Evolutionary conservation across 2,113 vertebrate species (phyloP), one percentile per base, ranked within the genome.

Genomic region (Dicrurus megarhynchus): DNA sequence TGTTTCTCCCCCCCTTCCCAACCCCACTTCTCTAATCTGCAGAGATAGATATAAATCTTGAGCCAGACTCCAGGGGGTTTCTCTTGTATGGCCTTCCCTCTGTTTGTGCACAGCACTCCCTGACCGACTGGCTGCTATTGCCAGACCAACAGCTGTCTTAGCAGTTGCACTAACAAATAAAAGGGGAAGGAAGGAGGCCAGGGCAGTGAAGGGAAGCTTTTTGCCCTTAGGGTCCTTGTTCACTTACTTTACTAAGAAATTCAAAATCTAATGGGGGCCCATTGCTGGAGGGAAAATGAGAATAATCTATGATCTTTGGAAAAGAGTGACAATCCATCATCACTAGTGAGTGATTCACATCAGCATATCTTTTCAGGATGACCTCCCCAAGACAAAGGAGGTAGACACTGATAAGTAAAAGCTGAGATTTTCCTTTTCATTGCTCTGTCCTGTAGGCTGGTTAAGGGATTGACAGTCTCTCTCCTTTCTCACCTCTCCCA

Each of bases 21-120:
- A 13, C 30, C 30, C 69, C 70, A 44, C 56, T 85, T 87, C 56
- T 64, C 41, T 97, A 96, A 97, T 96, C 94, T 97, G 47, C 75
- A 87, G 70, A 94, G 92, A 91, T 71, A 89, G 94, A 79, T 92
- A 89, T 71, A 95, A 94, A 88, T 96, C 94, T 94, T 87, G 84
- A 91, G 88, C 88, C 94, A 90, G 84, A 92, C 78, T 92, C 89
- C 82, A 47, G 91, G 84, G 79, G 80, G 50, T n/a, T 95, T 95
- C 86, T 86, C 69, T 50, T 92, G 61, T 24, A 39, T 1, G 24
- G 33, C 71, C 53, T 85, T 79, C 70, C 41, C 67, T 67, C 47
- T 76, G 78, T 83, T 67, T 84, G 53, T 81, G 49, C 88, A 89
- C 88, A 84, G 70, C 5, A 1, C 41, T 89, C 49, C 46, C 71